Conservation (phyloP, 2,888 invertebrate species). For the Thymelicus acteon region DNA sequence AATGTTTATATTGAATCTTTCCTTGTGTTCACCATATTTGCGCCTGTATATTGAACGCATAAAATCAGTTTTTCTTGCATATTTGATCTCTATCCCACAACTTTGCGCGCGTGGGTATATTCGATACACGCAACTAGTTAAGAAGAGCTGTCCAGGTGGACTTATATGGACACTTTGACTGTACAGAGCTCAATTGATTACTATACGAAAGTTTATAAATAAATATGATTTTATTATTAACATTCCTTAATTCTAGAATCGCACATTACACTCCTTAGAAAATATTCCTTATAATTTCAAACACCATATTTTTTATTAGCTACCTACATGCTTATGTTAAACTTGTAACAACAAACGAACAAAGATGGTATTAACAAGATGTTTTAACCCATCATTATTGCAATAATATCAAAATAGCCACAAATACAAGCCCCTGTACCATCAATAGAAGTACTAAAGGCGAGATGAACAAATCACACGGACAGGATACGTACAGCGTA, state of each 20-base stretch:
- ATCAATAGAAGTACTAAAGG: conserved; percentile 4
- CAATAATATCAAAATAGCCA: not conserved
- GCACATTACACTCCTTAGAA: too few relatives aligned
- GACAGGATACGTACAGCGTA: conserved; percentile 39
- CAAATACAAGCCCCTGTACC: not conserved
- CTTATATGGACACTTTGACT: not conserved
- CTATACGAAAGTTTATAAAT: too few relatives aligned
- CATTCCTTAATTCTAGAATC: too few relatives aligned
- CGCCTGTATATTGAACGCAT: conserved; percentile 26
- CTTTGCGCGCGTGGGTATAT: not conserved
- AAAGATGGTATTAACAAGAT: not conserved
- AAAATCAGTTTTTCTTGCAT: conserved; percentile 25
- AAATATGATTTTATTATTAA: too few relatives aligned
- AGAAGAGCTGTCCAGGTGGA: not conserved
- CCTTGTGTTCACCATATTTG: conserved; percentile 28
- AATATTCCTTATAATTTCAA: too few relatives aligned
- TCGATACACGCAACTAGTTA: not conserved
- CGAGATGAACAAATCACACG: conserved; percentile 13
- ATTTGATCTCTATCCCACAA: not conserved
- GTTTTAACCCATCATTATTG: not conserved
- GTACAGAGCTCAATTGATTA: not conserved
- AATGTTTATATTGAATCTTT: conserved; percentile 14
- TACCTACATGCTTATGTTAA: too few relatives aligned
- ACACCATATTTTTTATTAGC: too few relatives aligned
- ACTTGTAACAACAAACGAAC: not conserved